A percentile compares a stretch with the other conserved stretches of the same genome.
These are phyloP conservation scores for Halcyon malimbica DNA, from an alignment of 2,113 vertebrate species.

Conservation along the genomic window DNA sequence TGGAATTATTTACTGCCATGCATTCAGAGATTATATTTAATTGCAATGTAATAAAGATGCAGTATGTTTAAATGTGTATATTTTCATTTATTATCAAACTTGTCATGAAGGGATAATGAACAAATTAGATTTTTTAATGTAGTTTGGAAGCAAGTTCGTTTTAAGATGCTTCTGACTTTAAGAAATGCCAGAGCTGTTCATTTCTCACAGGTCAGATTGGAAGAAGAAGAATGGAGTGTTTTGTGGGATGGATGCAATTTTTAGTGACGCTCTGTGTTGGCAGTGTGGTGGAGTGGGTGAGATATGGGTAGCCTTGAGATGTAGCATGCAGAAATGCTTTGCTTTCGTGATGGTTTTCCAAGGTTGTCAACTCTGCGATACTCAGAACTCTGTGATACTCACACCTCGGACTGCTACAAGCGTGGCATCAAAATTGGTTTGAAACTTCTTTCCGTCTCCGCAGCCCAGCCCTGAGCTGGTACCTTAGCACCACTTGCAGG, in stretches of 20 bases:
- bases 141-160: neutral
- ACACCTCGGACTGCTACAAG: fast-evolving
- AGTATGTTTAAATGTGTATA: neutral
- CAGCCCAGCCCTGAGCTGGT: neutral
- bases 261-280: neutral
- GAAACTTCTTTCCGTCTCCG: neutral
- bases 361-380: fast-evolving
- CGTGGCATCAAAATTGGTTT: neutral
- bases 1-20: neutral
- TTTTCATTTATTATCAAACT: neutral
- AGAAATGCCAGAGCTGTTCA: neutral
- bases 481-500: neutral
- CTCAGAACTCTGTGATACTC: neutral
- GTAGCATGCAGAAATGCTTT: fast-evolving
- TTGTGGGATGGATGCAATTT: neutral
- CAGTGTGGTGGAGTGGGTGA: neutral
- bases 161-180: neutral
- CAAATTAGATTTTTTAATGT: neutral
- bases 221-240: neutral
- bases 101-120: neutral
- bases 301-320: fast-evolving
- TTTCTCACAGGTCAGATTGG: neutral
- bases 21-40: neutral
- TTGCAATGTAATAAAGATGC: neutral
- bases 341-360: neutral